phyloP scores from a whole-genome alignment of 2,113 vertebrate genomes.

The Gopherus evgoodei region DNA sequence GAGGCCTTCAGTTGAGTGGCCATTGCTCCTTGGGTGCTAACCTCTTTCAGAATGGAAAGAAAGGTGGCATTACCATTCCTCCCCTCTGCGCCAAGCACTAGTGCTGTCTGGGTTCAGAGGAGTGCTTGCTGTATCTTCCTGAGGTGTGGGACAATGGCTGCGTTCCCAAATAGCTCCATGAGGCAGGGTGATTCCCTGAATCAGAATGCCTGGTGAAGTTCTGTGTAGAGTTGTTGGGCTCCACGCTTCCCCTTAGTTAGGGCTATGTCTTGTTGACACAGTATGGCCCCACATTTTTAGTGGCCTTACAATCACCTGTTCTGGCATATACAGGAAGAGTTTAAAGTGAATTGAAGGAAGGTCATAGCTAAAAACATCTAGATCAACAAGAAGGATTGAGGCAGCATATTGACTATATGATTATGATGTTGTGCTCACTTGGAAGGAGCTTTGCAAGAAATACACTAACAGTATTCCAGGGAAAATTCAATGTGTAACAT shows the following conservation, averaged over 20 bases:
- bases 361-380: background rate
- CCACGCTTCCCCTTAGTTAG: background rate
- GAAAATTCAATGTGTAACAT: background rate
- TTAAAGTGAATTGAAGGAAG: background rate
- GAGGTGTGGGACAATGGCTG: background rate
- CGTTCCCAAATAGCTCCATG: background rate
- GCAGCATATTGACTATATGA: background rate
- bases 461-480: background rate
- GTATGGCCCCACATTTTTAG: background rate
- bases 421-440: background rate
- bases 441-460: background rate
- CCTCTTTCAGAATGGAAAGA: background rate
- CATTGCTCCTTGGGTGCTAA: background rate
- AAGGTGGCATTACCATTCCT: background rate
- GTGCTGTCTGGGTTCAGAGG: background rate
- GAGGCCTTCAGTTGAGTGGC: background rate
- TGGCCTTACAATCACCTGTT: background rate
- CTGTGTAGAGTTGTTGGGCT: background rate
- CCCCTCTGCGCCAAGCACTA: background rate
- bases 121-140: background rate
- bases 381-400: background rate
- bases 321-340: background rate
- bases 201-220: background rate
- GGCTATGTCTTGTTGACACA: accelerated
- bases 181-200: background rate